Percentiles rank a stretch among this genome's conserved stretches.
Conservation (phyloP, 1,140 invertebrate species). For the Lepidotrigona ventralis region DNA sequence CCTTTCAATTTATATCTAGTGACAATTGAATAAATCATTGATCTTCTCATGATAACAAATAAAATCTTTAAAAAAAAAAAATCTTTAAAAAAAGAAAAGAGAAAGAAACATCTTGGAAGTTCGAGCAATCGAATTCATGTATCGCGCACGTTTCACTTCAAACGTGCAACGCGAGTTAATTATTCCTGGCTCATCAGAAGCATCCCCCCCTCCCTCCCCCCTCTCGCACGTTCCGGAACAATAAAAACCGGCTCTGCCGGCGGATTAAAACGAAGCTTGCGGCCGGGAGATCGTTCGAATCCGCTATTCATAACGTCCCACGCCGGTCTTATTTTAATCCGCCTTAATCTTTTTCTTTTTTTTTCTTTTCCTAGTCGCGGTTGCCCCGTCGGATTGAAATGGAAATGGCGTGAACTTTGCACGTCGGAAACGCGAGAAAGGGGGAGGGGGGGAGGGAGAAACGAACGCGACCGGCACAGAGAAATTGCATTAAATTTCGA, state of each 20-base stretch:
- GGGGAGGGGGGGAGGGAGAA: no score
- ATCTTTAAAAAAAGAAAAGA: no score
- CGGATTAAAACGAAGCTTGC: background rate
- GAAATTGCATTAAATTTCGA: constrained; percentile 37
- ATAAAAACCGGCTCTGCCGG: background rate
- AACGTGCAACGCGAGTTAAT: background rate
- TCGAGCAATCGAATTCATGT: background rate
- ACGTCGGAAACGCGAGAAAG: background rate
- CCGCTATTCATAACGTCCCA: background rate
- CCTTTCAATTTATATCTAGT: no score
- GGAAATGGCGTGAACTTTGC: background rate
- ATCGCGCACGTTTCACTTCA: background rate
- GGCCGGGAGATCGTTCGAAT: background rate
- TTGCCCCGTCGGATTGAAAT: constrained; percentile 4
- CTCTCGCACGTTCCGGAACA: background rate
- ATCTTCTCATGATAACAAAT: no score
- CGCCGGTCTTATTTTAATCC: background rate
- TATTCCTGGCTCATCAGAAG: background rate
- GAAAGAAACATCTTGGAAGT: background rate
- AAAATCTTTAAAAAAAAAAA: no score
- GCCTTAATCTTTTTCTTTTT: background rate
- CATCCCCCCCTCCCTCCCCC: background rate
- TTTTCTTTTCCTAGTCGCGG: no score
- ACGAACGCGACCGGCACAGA: background rate
- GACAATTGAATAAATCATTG: no score